Evolutionary conservation across 2,797 vertebrate species (phyloP).

Genomic region (Typhlichthys eigenmanni): DNA sequence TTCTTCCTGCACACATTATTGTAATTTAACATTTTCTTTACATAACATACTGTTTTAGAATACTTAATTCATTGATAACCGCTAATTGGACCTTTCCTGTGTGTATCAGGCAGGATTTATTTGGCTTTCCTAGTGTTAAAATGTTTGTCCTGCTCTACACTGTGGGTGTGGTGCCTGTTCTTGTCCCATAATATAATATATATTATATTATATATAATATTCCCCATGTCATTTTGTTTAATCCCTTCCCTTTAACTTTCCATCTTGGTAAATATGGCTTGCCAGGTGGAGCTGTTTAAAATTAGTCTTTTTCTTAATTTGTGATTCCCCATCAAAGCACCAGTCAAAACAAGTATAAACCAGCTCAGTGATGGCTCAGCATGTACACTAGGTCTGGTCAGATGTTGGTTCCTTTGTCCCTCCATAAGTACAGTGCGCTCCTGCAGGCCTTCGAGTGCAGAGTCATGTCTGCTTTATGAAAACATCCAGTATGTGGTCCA

Average conservation of each 20-base stretch:
- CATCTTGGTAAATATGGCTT: not conserved
- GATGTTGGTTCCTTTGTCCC: constrained; percentile 6
- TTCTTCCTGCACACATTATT: too few relatives aligned
- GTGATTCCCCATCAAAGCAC: constrained; percentile 6
- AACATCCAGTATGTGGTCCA: constrained; percentile 39
- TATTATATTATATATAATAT: not conserved
- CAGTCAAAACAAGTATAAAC: not conserved
- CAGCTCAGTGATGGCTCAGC: not conserved
- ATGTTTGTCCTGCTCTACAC: not conserved
- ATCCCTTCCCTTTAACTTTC: constrained; percentile 14
- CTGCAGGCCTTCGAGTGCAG: constrained; percentile 19
- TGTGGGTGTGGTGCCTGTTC: not conserved
- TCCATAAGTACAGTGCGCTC: constrained; percentile 47
- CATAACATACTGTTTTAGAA: too few relatives aligned
- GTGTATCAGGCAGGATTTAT: too few relatives aligned
- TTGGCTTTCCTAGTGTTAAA: too few relatives aligned
- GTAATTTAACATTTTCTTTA: too few relatives aligned
- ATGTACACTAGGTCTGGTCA: constrained; percentile 17
- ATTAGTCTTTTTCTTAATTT: not conserved
- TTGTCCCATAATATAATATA: not conserved
- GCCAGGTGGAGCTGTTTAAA: constrained; percentile 3
- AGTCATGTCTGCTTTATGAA: constrained; percentile 35
- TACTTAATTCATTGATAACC: too few relatives aligned
- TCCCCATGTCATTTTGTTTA: not conserved
- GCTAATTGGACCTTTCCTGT: too few relatives aligned